Conservation (phyloP, 2,797 vertebrate genomes). For the Ambastaia sidthimunki region DNA sequence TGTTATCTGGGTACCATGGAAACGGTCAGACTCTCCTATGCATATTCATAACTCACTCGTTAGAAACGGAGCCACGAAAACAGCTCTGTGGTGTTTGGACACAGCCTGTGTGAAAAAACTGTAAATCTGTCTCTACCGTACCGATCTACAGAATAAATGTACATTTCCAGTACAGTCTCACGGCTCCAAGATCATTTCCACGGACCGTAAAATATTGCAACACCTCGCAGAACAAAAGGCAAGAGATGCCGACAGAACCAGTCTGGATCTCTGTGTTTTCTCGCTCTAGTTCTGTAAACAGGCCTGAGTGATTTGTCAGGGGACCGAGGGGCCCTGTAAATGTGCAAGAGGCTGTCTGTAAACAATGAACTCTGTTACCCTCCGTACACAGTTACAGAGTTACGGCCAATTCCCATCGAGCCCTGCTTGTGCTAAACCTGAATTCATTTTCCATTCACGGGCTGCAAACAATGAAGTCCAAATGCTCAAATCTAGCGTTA, state of each 20-base stretch:
- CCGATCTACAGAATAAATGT: constrained; percentile 29
- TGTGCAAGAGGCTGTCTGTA: constrained; percentile 57
- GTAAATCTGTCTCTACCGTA: constrained; percentile 40
- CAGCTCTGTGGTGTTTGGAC: constrained; percentile 21
- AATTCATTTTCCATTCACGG: constrained; percentile 58
- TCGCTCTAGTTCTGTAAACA: constrained; percentile 55
- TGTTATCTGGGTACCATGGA: constrained; percentile 18
- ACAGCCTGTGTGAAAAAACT: constrained; percentile 16
- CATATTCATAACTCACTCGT: constrained; percentile 44
- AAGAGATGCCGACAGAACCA: background rate
- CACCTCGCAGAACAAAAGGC: constrained; percentile 43
- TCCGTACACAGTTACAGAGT: constrained; percentile 43
- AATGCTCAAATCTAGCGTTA: constrained; percentile 32
- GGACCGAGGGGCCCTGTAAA: constrained; percentile 60
- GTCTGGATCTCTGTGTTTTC: constrained; percentile 50
- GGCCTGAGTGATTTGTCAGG: constrained; percentile 58
- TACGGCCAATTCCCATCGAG: constrained; percentile 61
- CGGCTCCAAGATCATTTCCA: constrained; percentile 48
- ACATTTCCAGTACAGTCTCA: constrained; percentile 32
- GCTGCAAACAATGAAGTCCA: constrained; percentile 48
- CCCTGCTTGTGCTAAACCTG: constrained; percentile 41
- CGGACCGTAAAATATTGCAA: constrained; percentile 33
- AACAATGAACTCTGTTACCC: constrained; percentile 66
- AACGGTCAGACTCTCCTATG: constrained; percentile 38
- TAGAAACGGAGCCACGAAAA: constrained; percentile 57